These are phyloP conservation scores for Hydractinia echinata DNA, from an alignment of 30 jellyfish, hydroid and myxozoan species.

Conservation along the genomic window DNA sequence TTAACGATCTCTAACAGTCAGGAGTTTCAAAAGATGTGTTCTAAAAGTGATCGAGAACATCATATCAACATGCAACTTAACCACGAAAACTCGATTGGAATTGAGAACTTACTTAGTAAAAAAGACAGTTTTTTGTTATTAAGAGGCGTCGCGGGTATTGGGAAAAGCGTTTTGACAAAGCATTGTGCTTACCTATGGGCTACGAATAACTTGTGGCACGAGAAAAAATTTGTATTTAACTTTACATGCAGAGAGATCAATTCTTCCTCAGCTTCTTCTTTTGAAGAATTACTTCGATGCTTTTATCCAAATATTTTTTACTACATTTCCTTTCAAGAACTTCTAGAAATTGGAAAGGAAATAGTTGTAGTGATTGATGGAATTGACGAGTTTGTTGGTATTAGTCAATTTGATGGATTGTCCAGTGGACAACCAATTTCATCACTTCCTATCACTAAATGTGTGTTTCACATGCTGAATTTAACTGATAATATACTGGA, in stretches of 20 bases:
- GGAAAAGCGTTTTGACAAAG: background rate
- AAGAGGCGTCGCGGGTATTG: slow-evolving; percentile 12
- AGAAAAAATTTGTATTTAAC: slow-evolving; percentile 1
- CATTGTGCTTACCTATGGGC: background rate
- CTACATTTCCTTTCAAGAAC: background rate
- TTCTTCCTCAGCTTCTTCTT: background rate
- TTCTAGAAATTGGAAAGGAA: background rate
- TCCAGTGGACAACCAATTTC: background rate
- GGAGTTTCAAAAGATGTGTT: background rate
- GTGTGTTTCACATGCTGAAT: background rate
- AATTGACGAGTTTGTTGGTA: background rate
- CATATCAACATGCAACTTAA: slow-evolving; percentile 1
- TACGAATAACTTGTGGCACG: background rate
- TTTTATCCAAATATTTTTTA: slow-evolving; percentile 1
- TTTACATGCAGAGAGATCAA: background rate
- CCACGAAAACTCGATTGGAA: background rate
- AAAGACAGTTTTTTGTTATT: background rate
- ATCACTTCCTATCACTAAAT: slow-evolving; percentile 11
- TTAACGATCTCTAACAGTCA: background rate
- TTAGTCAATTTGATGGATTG: background rate
- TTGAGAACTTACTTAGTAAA: background rate
- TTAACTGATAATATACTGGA: background rate
- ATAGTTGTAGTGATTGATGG: background rate
- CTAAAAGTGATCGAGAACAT: background rate
- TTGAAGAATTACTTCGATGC: background rate